These are phyloP conservation scores for Garra rufa DNA, from an alignment of 2,113 vertebrate genomes.

Conservation along the genomic window DNA sequence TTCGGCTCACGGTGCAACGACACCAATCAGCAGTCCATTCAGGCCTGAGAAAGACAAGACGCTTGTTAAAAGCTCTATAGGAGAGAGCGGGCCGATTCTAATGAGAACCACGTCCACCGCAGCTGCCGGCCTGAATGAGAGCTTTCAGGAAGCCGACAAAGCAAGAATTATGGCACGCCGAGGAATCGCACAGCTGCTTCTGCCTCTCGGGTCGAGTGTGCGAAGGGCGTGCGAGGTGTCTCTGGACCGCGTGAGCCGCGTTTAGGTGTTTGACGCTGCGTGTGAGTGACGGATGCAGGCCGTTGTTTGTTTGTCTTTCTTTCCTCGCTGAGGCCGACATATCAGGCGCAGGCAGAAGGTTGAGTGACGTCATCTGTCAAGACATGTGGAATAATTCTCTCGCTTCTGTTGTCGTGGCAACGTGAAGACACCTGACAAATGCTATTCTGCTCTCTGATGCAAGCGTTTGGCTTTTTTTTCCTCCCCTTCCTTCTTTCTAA, in stretches of 20 bases:
- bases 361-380: constrained; percentile 31
- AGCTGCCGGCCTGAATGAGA: constrained; percentile 57
- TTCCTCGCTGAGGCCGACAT: constrained; percentile 9
- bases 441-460: constrained; percentile 57
- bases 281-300: constrained; percentile 2
- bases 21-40: constrained; percentile 75
- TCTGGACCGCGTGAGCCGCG: neutral
- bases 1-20: constrained; percentile 57
- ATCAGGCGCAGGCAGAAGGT: constrained; percentile 12
- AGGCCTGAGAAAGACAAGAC: constrained; percentile 52
- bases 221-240: neutral
- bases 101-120: constrained; percentile 56
- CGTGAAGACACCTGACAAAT: constrained; percentile 64
- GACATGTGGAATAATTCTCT: constrained; percentile 36
- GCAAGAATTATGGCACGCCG: constrained; percentile 54
- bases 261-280: neutral
- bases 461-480: constrained; percentile 16
- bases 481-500: constrained; percentile 9
- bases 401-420: constrained; percentile 66
- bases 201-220: constrained; percentile 20
- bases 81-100: constrained; percentile 42
- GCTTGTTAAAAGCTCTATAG: constrained; percentile 40
- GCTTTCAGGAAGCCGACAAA: constrained; percentile 57
- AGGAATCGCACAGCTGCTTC: constrained; percentile 51
- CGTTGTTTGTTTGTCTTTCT: constrained; percentile 34